These are phyloP conservation scores for Chironomus riparius DNA, from an alignment of 2,888 invertebrate species.

Conservation along the genomic window DNA sequence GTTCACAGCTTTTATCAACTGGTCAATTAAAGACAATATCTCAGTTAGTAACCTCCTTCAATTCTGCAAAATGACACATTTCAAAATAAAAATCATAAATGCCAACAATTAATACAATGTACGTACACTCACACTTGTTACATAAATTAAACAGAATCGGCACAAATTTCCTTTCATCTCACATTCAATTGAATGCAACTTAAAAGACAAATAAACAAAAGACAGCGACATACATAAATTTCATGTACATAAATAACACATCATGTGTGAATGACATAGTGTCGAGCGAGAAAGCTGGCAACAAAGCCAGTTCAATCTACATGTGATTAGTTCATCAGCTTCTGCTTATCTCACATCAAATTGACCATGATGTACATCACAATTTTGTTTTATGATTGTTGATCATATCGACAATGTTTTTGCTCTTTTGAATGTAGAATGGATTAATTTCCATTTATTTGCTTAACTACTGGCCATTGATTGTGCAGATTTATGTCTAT, in stretches of 20 bases:
- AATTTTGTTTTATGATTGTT: background rate
- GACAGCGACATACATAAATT: background rate
- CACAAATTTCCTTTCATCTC: background rate
- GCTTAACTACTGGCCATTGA: too few relatives aligned
- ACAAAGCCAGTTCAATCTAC: background rate
- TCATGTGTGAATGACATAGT: background rate
- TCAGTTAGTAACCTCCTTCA: too few relatives aligned
- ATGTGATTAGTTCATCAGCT: conserved; percentile 9
- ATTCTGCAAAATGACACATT: too few relatives aligned
- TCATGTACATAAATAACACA: too few relatives aligned
- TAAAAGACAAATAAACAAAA: background rate
- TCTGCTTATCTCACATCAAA: conserved; percentile 1
- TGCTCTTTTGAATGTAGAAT: too few relatives aligned
- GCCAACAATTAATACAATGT: too few relatives aligned
- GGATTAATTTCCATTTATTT: too few relatives aligned
- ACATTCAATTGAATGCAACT: background rate
- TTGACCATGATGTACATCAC: background rate
- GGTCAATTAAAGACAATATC: too few relatives aligned
- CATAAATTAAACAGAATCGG: background rate
- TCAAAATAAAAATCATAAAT: too few relatives aligned
- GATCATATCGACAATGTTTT: too few relatives aligned
- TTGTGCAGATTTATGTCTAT: too few relatives aligned
- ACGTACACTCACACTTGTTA: background rate
- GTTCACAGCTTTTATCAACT: too few relatives aligned
- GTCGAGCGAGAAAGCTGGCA: conserved; percentile 3